A percentile compares a stretch with the other conserved stretches of the same genome.
Evolutionary conservation across 2,113 vertebrate genomes (phyloP).

Genomic region (Potamarius usumacintae): DNA sequence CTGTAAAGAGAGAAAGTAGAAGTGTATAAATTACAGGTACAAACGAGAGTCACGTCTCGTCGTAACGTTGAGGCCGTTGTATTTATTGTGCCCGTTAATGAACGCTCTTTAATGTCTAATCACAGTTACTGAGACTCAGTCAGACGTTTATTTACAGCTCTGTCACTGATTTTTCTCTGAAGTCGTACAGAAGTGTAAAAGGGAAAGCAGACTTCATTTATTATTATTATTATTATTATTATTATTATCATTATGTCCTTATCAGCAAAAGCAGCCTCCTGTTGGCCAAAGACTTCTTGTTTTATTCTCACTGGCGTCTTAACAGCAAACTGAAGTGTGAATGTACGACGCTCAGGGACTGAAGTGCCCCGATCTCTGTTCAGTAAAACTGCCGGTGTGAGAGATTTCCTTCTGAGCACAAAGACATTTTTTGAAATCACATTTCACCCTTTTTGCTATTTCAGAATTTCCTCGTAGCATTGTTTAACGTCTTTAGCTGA

Average conservation of each 20-base stretch:
- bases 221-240: background rate
- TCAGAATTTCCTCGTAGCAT: slow-evolving; percentile 67
- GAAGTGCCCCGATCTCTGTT: slow-evolving; percentile 23
- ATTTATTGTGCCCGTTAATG: slow-evolving; percentile 23
- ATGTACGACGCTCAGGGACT: slow-evolving; percentile 55
- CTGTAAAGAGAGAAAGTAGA: background rate
- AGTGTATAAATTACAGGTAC: slow-evolving; percentile 17
- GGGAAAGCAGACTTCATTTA: background rate
- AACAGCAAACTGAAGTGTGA: slow-evolving; percentile 49
- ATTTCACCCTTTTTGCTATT: background rate
- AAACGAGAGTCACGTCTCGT: background rate
- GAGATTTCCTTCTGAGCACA: slow-evolving; percentile 4
- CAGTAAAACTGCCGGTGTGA: background rate
- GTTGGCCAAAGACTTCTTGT: slow-evolving; percentile 42
- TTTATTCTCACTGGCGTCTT: slow-evolving; percentile 8
- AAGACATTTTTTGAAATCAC: background rate
- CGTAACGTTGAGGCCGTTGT: slow-evolving; percentile 3
- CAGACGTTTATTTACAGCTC: background rate
- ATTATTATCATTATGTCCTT: background rate
- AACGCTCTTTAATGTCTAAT: background rate
- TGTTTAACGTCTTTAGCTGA: slow-evolving; percentile 44
- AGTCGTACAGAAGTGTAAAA: background rate
- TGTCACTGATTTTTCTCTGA: background rate
- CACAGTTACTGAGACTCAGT: background rate
- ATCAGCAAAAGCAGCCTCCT: slow-evolving; percentile 17